Evolutionary conservation across 2,888 invertebrate species (phyloP), one percentile per base, ranked within the genome.

Genomic region (Cryptops parisi): DNA sequence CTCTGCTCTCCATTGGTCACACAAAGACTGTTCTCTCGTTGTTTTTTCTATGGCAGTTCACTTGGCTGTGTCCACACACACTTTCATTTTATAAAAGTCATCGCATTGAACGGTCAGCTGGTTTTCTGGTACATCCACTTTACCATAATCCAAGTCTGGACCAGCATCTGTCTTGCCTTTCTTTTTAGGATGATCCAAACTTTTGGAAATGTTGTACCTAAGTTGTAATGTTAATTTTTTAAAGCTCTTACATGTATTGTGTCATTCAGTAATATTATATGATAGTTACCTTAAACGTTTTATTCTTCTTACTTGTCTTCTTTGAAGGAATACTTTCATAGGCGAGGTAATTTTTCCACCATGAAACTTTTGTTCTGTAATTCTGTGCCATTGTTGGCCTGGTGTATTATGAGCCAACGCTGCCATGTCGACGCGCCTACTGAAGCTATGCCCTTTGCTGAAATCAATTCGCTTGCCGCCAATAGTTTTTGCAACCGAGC

Each of bases 401-500:
- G 43, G 43, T 9, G 6, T 6, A n/a, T 43, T 43, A 17, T 43
- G n/a, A 9, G 43, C 5, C 5, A 43, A n/a, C 9, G n/a, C 43
- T 19, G 43, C n/a, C 12, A 38, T 38, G 15, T 38, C 15, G 12
- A 43, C n/a, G 6, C 43, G 6, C n/a, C 43, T 43, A 17, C 19
- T 5, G 26, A 22, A 46, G 47, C 47, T 46, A 5, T 46, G 6
- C 24, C 23, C 47, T 25, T 46, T 46, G 9, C 9, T n/a, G 24
- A 24, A 46, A 25, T 46, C 47, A 24, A 46, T 19, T 19, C 9
- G 19, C 17, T 46, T 46, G 12, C 47, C 47, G n/a, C 47, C 47
- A 22, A 6, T 19, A 24, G 21, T 46, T 46, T 46, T 46, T 19
- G 47, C 47, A 5, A 46, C 47, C 6, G 26, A 9, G 23, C 9